A percentile compares a stretch with the other conserved stretches of the same genome.
phyloP scores from a whole-genome alignment of 2,888 invertebrate species.

The Philereme vetulata region DNA sequence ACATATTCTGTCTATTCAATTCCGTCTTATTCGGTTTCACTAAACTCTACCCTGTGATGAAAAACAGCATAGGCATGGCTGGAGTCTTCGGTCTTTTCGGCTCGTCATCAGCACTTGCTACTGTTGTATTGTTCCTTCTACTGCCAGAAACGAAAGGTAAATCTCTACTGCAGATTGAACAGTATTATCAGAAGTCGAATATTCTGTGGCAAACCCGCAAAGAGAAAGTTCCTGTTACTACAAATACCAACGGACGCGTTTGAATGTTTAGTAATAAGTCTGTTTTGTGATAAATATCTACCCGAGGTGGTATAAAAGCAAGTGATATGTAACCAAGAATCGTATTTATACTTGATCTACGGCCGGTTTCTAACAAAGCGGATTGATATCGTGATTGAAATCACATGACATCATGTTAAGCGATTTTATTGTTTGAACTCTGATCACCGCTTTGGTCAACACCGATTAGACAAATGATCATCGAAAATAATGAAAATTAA shows the following conservation, averaged over 20 bases:
- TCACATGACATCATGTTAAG: slow-evolving; percentile 6
- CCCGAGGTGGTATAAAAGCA: slow-evolving; percentile 27
- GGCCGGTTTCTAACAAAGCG: slow-evolving; percentile 13
- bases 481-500: too few relatives aligned
- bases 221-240: slow-evolving; percentile 46
- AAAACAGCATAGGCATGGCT: slow-evolving; percentile 83
- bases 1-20: slow-evolving; percentile 89
- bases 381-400: slow-evolving; percentile 9
- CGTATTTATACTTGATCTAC: slow-evolving; percentile 23
- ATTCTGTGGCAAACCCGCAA: slow-evolving; percentile 84
- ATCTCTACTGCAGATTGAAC: slow-evolving; percentile 89
- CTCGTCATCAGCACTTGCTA: slow-evolving; percentile 84
- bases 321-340: slow-evolving; percentile 37
- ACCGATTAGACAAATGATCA: too few relatives aligned
- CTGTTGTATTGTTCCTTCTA: slow-evolving; percentile 86
- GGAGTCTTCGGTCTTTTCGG: slow-evolving; percentile 90
- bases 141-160: slow-evolving; percentile 90
- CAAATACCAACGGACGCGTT: slow-evolving; percentile 50
- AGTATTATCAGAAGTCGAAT: slow-evolving; percentile 88
- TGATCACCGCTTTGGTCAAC: background rate
- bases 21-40: slow-evolving; percentile 86
- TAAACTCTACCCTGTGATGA: slow-evolving; percentile 87
- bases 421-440: background rate
- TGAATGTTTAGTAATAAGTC: slow-evolving; percentile 40
- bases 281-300: slow-evolving; percentile 29